Evolutionary conservation across 1,140 invertebrate species (phyloP).

Genomic region (Dreissena polymorpha): DNA sequence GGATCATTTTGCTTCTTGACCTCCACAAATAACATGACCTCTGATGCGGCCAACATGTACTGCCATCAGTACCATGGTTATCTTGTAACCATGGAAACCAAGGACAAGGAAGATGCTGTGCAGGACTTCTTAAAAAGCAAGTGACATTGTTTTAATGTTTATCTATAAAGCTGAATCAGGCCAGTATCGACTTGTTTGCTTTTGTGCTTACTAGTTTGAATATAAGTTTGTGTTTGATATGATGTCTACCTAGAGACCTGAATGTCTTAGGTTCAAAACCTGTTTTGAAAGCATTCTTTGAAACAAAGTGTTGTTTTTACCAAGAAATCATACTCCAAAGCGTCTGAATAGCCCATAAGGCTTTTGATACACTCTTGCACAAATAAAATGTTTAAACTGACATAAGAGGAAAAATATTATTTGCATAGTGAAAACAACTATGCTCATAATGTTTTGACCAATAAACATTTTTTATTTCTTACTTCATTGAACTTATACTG

Average conservation of each 20-base stretch:
- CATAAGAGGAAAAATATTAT: too few relatives aligned
- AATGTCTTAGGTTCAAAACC: background rate
- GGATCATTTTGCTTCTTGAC: slow-evolving; percentile 33
- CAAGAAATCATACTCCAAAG: too few relatives aligned
- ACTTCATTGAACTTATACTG: too few relatives aligned
- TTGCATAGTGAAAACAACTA: too few relatives aligned
- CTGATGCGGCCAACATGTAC: background rate
- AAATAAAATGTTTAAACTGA: too few relatives aligned
- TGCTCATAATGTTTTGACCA: too few relatives aligned
- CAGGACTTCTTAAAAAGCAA: slow-evolving; percentile 35
- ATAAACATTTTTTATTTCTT: too few relatives aligned
- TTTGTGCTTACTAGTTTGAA: background rate
- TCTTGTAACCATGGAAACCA: slow-evolving; percentile 24
- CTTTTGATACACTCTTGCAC: too few relatives aligned
- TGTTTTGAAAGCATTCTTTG: background rate
- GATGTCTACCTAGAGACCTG: too few relatives aligned
- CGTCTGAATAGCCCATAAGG: too few relatives aligned
- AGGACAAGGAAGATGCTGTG: slow-evolving; percentile 29
- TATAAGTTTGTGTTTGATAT: background rate
- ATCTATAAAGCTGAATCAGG: background rate
- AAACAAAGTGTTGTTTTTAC: background rate
- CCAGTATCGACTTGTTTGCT: background rate
- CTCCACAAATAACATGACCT: slow-evolving; percentile 23
- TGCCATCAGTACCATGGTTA: slow-evolving; percentile 6
- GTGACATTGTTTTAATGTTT: background rate